A percentile compares a stretch with the other conserved stretches of the same genome.
phyloP scores from a whole-genome alignment of 2,888 invertebrate species.

The Icerya purchasi region DNA sequence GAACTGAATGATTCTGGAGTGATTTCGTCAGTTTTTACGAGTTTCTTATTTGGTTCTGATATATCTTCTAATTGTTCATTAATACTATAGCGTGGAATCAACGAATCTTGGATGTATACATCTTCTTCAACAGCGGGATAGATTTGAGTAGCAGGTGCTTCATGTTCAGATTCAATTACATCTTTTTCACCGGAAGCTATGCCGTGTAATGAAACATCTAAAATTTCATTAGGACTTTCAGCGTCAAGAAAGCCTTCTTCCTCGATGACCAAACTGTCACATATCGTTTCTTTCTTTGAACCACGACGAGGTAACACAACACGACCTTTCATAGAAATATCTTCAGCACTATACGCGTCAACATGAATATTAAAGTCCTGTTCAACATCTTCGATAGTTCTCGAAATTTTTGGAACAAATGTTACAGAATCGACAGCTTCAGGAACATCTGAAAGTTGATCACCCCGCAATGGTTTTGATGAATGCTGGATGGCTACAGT shows the following conservation, averaged over 20 bases:
- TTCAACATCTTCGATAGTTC: slow-evolving; percentile 71
- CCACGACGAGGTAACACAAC: slow-evolving; percentile 33
- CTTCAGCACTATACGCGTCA: slow-evolving; percentile 69
- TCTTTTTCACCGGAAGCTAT: too few relatives aligned
- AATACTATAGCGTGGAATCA: neutral
- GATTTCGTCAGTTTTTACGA: neutral
- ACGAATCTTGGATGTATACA: neutral
- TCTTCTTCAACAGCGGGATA: neutral
- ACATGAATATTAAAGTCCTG: slow-evolving; percentile 73
- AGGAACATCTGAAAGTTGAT: slow-evolving; percentile 44
- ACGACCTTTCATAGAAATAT: slow-evolving; percentile 66
- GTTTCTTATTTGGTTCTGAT: slow-evolving; percentile 1
- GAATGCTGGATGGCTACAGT: too few relatives aligned
- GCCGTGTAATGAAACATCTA: too few relatives aligned
- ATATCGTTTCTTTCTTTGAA: slow-evolving; percentile 36
- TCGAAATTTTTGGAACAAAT: slow-evolving; percentile 30
- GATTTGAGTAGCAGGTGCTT: too few relatives aligned
- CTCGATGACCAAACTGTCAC: slow-evolving; percentile 45
- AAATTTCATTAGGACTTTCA: too few relatives aligned
- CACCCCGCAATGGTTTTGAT: slow-evolving; percentile 22
- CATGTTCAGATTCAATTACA: too few relatives aligned
- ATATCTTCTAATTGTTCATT: neutral
- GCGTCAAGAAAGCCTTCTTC: slow-evolving; percentile 29
- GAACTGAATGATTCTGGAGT: neutral
- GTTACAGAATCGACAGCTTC: slow-evolving; percentile 55